Evolutionary conservation across 2,888 invertebrate species (phyloP).

Genomic region (Liodrosophila aerea): DNA sequence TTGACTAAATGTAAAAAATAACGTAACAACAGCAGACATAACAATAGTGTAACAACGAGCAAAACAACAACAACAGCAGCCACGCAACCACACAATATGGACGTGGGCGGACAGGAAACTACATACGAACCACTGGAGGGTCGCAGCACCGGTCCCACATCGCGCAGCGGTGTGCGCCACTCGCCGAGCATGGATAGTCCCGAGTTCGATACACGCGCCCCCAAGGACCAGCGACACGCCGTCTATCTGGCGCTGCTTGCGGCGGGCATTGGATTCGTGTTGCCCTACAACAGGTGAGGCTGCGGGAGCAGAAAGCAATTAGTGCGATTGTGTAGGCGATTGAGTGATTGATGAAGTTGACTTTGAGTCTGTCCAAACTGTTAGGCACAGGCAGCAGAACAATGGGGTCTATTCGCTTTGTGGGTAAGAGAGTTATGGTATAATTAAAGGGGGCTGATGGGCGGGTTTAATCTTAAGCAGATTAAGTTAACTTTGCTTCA

Average conservation of each 20-base stretch:
- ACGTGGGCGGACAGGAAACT: constrained; percentile 78
- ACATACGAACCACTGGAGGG: constrained; percentile 82
- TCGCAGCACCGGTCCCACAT: constrained; percentile 57
- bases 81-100: constrained; percentile 41
- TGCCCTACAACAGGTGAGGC: constrained; percentile 94
- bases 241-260: constrained; percentile 85
- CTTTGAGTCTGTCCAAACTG: no score
- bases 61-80: constrained; percentile 14
- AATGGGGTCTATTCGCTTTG: no score
- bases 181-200: constrained; percentile 81
- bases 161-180: constrained; percentile 59
- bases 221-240: constrained; percentile 81
- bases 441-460: no score
- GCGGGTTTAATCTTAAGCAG: no score
- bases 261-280: constrained; percentile 93
- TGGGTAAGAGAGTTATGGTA: no score
- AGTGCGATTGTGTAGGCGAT: no score
- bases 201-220: constrained; percentile 80
- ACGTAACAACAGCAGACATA: neutral
- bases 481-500: no score
- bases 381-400: no score
- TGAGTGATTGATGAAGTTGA: no score
- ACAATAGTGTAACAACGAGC: neutral
- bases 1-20: constrained; percentile 13
- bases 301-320: neutral